Conservation (phyloP, 2,113 vertebrate species). For the Cairina moschata region DNA sequence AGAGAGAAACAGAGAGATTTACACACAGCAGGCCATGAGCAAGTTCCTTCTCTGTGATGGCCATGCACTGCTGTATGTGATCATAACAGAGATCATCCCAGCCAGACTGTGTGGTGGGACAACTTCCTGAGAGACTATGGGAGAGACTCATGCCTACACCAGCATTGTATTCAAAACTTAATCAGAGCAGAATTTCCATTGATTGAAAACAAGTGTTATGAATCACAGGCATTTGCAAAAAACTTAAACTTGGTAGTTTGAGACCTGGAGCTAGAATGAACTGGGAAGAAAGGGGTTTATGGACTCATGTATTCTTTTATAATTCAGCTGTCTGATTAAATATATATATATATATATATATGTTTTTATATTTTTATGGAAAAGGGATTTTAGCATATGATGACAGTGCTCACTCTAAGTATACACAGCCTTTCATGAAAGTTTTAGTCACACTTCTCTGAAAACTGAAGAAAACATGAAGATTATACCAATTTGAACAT, state of each 20-base stretch:
- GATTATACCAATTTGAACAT: conserved; percentile 7
- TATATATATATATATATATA: not conserved
- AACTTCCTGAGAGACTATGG: not conserved
- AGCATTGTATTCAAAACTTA: not conserved
- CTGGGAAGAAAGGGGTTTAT: conserved; percentile 39
- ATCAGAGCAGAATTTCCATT: conserved; percentile 54
- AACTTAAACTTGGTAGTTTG: conserved; percentile 34
- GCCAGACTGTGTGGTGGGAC: not conserved
- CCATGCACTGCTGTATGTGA: not conserved
- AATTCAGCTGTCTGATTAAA: conserved; percentile 17
- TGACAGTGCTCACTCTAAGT: conserved; percentile 42
- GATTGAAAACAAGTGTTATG: conserved; percentile 75
- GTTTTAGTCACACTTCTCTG: conserved; percentile 52
- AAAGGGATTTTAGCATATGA: conserved; percentile 46
- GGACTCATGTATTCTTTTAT: conserved; percentile 35
- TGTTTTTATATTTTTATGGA: not conserved
- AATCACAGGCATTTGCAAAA: conserved; percentile 39
- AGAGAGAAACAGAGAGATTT: not conserved
- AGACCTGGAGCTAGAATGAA: conserved; percentile 39
- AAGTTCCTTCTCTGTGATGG: not conserved
- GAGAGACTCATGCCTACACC: not conserved
- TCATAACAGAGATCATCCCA: not conserved
- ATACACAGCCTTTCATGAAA: conserved; percentile 45
- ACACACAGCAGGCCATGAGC: not conserved
- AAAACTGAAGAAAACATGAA: conserved; percentile 47